Percentiles rank a stretch among this genome's conserved stretches.
Conservation (phyloP, 2,113 vertebrate species). For the Saimiri boliviensis region DNA sequence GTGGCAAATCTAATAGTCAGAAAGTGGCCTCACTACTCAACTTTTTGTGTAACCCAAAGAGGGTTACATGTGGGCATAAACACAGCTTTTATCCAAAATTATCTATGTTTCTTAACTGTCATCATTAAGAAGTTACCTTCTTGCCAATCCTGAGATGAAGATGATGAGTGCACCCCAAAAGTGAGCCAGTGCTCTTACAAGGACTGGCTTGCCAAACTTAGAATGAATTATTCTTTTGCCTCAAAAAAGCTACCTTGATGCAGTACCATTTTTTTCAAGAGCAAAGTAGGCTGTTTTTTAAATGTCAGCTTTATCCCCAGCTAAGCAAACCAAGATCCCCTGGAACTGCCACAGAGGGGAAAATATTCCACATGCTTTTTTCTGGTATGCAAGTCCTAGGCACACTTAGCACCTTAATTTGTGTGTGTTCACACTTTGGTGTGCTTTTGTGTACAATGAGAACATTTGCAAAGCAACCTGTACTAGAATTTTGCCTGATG, state of each 20-base stretch:
- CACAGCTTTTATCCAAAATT: constrained; percentile 1
- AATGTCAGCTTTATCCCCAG: neutral
- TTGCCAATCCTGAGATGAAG: neutral
- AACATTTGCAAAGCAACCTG: neutral
- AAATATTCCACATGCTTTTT: neutral
- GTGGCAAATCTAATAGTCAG: neutral
- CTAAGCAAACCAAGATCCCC: neutral
- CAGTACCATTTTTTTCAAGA: neutral
- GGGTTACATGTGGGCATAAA: neutral
- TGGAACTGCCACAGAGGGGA: neutral
- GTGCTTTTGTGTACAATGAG: neutral
- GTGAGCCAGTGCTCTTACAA: neutral
- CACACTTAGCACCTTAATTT: neutral
- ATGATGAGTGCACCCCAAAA: neutral
- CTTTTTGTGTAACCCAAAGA: neutral
- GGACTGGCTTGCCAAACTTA: neutral
- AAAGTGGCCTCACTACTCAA: neutral
- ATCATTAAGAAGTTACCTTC: neutral
- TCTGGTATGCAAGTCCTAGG: neutral
- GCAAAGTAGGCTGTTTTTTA: constrained; percentile 14
- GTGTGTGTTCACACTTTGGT: neutral
- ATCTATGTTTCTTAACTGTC: neutral
- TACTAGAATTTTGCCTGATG: neutral
- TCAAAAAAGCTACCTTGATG: neutral
- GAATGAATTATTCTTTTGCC: neutral